A percentile compares a stretch with the other conserved stretches of the same genome.
These are phyloP conservation scores for Carollia perspicillata DNA, from an alignment of 2,113 vertebrate genomes.

Conservation along the genomic window DNA sequence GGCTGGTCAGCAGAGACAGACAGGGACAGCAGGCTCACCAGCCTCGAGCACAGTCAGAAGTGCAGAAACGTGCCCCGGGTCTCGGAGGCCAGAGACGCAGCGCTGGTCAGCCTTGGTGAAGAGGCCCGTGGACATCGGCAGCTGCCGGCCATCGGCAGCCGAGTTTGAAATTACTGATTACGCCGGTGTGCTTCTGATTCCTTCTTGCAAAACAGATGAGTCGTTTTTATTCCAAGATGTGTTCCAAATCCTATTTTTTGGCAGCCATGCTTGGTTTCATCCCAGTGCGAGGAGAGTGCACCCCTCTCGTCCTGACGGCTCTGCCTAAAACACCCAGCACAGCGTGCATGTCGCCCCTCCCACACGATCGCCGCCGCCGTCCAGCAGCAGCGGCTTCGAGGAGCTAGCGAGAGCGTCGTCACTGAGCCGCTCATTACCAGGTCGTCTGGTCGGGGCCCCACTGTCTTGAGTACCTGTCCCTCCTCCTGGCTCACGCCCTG, in stretches of 20 bases:
- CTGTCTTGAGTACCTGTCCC: not conserved
- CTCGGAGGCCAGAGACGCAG: conserved; percentile 24
- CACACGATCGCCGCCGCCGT: conserved; percentile 48
- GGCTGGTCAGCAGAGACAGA: not conserved
- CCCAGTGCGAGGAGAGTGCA: conserved; percentile 81
- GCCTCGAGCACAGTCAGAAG: not conserved
- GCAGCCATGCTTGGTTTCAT: conserved; percentile 77
- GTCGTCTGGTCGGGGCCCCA: not conserved
- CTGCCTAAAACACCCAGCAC: conserved; percentile 76
- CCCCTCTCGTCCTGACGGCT: conserved; percentile 75
- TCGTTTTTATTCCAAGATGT: conserved; percentile 82
- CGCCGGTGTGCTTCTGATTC: conserved; percentile 81
- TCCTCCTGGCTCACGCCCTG: not conserved
- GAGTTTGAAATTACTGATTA: conserved; percentile 84
- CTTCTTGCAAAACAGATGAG: conserved; percentile 84
- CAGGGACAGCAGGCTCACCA: not conserved
- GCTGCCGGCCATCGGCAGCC: conserved; percentile 83
- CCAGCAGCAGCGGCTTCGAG: conserved; percentile 73
- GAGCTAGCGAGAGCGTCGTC: conserved; percentile 67
- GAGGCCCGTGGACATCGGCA: conserved; percentile 78
- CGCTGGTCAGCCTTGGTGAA: conserved; percentile 70
- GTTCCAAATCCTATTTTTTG: conserved; percentile 82
- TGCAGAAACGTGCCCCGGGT: not conserved
- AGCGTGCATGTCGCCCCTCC: conserved; percentile 49
- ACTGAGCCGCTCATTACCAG: conserved; percentile 40